These are phyloP conservation scores for Poeciliopsis occidentalis DNA, from an alignment of 2,113 vertebrate genomes.

Conservation along the genomic window DNA sequence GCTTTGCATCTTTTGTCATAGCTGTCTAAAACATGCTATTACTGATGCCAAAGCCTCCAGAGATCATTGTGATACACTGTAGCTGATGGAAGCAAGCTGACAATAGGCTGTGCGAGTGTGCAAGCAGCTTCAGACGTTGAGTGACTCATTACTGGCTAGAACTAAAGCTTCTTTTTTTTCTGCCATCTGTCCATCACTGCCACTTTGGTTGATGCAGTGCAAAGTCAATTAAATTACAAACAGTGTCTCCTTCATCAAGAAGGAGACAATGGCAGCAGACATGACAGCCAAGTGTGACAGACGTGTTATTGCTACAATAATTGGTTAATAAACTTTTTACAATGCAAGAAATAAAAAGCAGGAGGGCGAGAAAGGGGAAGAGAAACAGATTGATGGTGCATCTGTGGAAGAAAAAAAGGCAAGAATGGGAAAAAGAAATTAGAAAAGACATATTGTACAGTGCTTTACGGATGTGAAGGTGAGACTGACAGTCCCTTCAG, in stretches of 20 bases:
- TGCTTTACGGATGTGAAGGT: constrained; percentile 60
- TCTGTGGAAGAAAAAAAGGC: constrained; percentile 5
- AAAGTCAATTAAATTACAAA: constrained; percentile 65
- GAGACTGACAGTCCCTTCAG: constrained; percentile 59
- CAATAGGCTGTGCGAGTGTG: constrained; percentile 51
- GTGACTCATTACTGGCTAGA: constrained; percentile 60
- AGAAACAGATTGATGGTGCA: constrained; percentile 21
- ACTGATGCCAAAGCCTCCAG: constrained; percentile 49
- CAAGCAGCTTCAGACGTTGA: constrained; percentile 48
- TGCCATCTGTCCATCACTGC: constrained; percentile 72
- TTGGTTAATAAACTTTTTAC: constrained; percentile 25
- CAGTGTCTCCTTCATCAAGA: constrained; percentile 38
- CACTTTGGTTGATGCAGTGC: constrained; percentile 51
- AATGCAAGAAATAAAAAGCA: constrained; percentile 6
- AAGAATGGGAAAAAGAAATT: constrained; percentile 8
- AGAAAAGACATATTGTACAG: not conserved
- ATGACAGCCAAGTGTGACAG: constrained; percentile 42
- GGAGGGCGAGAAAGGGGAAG: constrained; percentile 13
- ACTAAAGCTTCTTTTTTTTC: constrained; percentile 40
- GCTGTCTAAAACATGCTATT: constrained; percentile 30
- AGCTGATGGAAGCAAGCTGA: constrained; percentile 50
- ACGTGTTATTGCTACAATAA: constrained; percentile 29
- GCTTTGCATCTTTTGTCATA: constrained; percentile 37
- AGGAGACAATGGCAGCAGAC: constrained; percentile 45
- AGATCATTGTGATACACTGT: constrained; percentile 36